These are phyloP conservation scores for Drosophila arizonae DNA, from an alignment of 1,140 invertebrate genomes.

Conservation along the genomic window DNA sequence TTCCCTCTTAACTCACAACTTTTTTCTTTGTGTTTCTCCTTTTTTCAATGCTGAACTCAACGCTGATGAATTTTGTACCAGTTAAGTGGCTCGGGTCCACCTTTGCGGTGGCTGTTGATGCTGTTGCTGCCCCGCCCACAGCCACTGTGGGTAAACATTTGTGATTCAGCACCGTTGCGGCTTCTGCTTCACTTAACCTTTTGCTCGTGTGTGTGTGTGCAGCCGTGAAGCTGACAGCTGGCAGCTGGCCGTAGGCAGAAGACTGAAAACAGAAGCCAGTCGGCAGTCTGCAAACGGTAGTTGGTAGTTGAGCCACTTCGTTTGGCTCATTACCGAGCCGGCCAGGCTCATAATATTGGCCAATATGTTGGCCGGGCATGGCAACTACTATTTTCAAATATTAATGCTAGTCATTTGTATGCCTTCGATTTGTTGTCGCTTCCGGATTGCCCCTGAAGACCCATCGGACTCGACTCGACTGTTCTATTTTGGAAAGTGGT, in stretches of 20 bases:
- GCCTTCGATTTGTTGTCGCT: constrained; percentile 61
- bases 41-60: constrained; percentile 22
- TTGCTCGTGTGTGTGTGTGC: constrained; percentile 1
- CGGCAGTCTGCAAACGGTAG: not conserved
- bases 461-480: constrained; percentile 31
- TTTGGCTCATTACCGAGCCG: constrained; percentile 28
- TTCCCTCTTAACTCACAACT: not conserved
- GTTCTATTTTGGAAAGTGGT: constrained; percentile 37
- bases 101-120: constrained; percentile 7
- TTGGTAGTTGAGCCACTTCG: constrained; percentile 18
- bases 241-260: no score
- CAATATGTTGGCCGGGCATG: not conserved
- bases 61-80: constrained; percentile 53
- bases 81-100: constrained; percentile 29
- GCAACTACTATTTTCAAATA: constrained; percentile 58
- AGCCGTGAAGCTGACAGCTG: constrained; percentile 1
- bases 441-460: constrained; percentile 31
- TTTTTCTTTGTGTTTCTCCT: not conserved
- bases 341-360: constrained; percentile 19
- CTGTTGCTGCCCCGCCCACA: not conserved
- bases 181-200: constrained; percentile 49
- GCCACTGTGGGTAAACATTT: constrained; percentile 37
- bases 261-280: not conserved
- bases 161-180: constrained; percentile 24
- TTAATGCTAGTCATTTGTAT: constrained; percentile 68